Evolutionary conservation across 2,113 vertebrate species (phyloP).

Genomic region (Mystacornis crossleyi): DNA sequence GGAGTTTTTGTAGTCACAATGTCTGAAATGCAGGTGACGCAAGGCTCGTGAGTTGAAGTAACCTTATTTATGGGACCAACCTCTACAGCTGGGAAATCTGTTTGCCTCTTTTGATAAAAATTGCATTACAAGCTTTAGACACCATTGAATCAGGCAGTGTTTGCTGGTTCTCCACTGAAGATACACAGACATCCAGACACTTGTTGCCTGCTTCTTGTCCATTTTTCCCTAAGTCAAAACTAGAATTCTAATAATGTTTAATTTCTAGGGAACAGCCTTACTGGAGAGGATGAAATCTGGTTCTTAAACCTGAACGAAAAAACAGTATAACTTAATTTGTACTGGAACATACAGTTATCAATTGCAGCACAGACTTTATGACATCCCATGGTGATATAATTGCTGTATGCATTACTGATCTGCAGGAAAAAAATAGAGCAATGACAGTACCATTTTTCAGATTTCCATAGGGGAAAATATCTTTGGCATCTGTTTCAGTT

Average conservation of each 20-base stretch:
- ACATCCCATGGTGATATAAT: slow-evolving; percentile 35
- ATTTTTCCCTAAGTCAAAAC: neutral
- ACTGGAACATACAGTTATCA: neutral
- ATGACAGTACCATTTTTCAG: slow-evolving; percentile 16
- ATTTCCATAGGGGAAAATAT: slow-evolving; percentile 30
- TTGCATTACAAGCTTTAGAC: neutral
- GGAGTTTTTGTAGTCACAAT: neutral
- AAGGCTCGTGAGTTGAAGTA: neutral
- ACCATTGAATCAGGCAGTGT: neutral
- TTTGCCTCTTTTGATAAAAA: neutral
- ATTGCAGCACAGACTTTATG: neutral
- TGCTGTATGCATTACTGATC: slow-evolving; percentile 11
- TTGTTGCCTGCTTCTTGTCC: neutral
- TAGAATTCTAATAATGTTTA: neutral
- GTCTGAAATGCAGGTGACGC: neutral
- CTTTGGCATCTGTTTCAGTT: slow-evolving; percentile 24
- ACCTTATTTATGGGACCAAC: neutral
- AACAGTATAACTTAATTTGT: neutral
- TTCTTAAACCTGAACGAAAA: neutral
- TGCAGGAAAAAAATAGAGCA: neutral
- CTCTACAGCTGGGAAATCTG: neutral
- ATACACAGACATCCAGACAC: neutral
- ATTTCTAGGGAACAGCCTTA: neutral
- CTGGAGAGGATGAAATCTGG: neutral
- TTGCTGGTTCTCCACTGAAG: neutral